Evolutionary conservation across 1,140 invertebrate genomes (phyloP).

Genomic region (Homalodisca vitripennis): DNA sequence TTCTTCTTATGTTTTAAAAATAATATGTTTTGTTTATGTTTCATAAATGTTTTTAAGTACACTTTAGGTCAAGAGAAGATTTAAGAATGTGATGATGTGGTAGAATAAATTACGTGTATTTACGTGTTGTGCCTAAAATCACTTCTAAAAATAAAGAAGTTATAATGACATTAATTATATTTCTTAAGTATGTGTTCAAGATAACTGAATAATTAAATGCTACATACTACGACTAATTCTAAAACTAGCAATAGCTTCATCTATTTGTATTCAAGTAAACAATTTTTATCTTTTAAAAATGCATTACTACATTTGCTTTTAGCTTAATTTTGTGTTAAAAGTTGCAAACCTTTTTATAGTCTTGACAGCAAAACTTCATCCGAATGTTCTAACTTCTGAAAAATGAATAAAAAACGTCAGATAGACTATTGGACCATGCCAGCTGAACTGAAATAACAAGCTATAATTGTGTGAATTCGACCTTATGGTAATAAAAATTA

Average conservation of each 20-base stretch:
- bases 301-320: not conserved
- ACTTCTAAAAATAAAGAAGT: no score
- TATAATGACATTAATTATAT: no score
- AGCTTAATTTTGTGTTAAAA: not conserved
- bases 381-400: not conserved
- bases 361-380: slow-evolving; percentile 10
- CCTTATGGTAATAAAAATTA: not conserved
- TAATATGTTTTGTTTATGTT: no score
- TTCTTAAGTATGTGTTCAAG: no score
- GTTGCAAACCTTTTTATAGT: slow-evolving; percentile 15
- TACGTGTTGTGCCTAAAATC: no score
- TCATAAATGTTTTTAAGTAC: no score
- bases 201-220: not conserved
- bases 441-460: not conserved
- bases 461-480: not conserved
- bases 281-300: not conserved
- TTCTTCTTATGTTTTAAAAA: no score
- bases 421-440: not conserved
- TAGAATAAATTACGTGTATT: no score
- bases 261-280: not conserved
- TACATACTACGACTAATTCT: not conserved
- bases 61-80: no score
- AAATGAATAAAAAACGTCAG: not conserved
- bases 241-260: not conserved
- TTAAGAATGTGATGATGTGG: no score